phyloP scores from a whole-genome alignment of 35 echinoderm and acorn worm species.

The Apostichopus parvimensis region DNA sequence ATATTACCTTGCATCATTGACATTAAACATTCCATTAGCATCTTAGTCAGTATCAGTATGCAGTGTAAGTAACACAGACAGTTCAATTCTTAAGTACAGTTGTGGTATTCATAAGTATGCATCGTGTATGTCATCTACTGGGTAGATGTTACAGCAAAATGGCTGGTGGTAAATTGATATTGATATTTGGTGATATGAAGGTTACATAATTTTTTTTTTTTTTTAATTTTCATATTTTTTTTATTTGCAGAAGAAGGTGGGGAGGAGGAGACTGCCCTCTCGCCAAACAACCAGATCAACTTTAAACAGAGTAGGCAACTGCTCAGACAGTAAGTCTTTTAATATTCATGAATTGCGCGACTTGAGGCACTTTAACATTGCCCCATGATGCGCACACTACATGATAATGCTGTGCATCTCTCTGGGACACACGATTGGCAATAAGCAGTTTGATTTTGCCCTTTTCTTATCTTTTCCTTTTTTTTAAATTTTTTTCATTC shows the following conservation, averaged over 20 bases:
- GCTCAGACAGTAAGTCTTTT: constrained; percentile 94
- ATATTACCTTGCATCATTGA: too few species aligned
- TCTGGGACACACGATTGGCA: not conserved
- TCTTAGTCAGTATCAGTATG: too few species aligned
- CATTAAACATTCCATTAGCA: too few species aligned
- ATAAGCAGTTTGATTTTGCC: not conserved
- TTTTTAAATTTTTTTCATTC: too few species aligned
- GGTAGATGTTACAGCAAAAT: not conserved
- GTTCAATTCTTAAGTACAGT: too few species aligned
- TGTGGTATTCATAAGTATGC: too few species aligned
- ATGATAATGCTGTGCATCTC: not conserved
- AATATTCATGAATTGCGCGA: not conserved
- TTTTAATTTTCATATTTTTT: not conserved
- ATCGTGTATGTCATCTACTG: too few species aligned
- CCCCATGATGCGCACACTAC: not conserved
- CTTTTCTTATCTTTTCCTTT: too few species aligned
- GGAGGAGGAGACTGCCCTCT: constrained; percentile 85
- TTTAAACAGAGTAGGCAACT: constrained; percentile 98
- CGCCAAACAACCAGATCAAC: constrained; percentile 95
- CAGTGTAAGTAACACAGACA: too few species aligned
- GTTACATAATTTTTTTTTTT: not conserved
- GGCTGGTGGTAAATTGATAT: not conserved
- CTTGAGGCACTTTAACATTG: not conserved
- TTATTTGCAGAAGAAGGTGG: constrained; percentile 76
- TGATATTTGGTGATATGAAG: not conserved